Base-by-base conservation (phyloP, 1,140 invertebrate genomes). In the Zophobas atratus region DNA sequence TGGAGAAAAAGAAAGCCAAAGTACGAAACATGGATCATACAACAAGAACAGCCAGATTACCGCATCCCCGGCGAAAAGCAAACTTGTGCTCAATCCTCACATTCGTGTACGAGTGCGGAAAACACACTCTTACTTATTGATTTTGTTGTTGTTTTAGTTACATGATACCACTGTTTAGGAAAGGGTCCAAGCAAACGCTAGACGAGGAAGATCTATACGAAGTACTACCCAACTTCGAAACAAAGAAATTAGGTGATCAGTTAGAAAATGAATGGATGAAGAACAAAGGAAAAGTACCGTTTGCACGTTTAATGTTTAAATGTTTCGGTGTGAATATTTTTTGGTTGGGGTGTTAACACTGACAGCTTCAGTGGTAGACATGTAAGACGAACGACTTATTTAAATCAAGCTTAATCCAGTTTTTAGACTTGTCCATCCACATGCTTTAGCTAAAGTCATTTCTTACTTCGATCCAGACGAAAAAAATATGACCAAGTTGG, bases 371-470 rank as follows among this genome's bases (percentile, higher is more conserved):
- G 86, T 89, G 41, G 48, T 86, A 49, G 83, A 90, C 70, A 90
- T 89, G 89, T 91, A 78, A 82, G 81, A 1, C 3, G 4, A 46
- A 3, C 43, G 3, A 36, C 32, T n/a, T 8, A 34, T 57, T 34
- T 57, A 57, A 38, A 57, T 33, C 20, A 35, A 20, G 20, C 20
- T 20, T 20, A 20, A 20, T 20, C 20, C 20, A 20, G 20, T 49
- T 67, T 88, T 90, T 85, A 94, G 94, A 86, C 88, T 93, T 51
- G 83, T 89, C 6, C 92, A 93, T 81, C 93, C 94, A 2, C 77
- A 94, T 67, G 92, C 91, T 71, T 86, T 95, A 0, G 93, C 92
- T 6, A 85, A 87, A 1, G 81, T 96, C 6, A 90, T 95, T 6
- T 88, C 89, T 8, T 93, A 92, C 81, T 95, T 93, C 85, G 90